Base-by-base conservation (phyloP, 92 coral and sea anemone species). In the Actinostola sp. region DNA sequence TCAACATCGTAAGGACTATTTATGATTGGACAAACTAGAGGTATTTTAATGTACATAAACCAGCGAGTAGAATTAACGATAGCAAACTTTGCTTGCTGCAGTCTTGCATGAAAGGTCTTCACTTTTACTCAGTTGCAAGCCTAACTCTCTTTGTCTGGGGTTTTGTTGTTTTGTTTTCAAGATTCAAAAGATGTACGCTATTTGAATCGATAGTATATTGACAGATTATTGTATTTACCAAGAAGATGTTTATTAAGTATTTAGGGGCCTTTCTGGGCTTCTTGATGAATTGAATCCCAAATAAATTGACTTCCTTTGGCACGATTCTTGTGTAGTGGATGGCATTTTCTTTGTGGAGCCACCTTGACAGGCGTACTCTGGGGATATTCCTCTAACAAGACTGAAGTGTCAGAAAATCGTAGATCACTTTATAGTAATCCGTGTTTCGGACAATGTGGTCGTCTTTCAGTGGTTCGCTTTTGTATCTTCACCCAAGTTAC, bases 1-100 rank as follows among this genome's bases (percentile, higher is more conserved):
- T 72, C 85, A 10, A 81, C 75, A 81, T 27, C 65, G 44, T 41
- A 24, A 54, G 3, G 24, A 27, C 72, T 69, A 70, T 71, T 71
- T 71, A 58, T 73, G 48, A 54, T n/a, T 25, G 52, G 17, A 42
- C 19, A 26, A 52, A 61, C 33, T 34, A 29, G 48, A 39, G 45
- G 70, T 36, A 50, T 50, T 68, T 68, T 48, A 8, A 12, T 64
- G 70, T 42, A 42, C 70, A 64, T 41, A 24, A 45, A 31, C 8
- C 14, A 65, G 30, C 42, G 48, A 65, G 21, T 65, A 30, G 31
- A 15, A 53, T 21, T 31, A 2, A 1, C 13, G 8, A 8, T 17
- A 3, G 3, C 13, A 4, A 17, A 48, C 54, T 48, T 48, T 8
- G 54, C 4, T 3, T 21, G 10, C 25, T 1, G 21, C 27, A 15